phyloP scores from a whole-genome alignment of 30 jellyfish, hydroid and myxozoan genomes.

The Phacellophora camtschatica region DNA sequence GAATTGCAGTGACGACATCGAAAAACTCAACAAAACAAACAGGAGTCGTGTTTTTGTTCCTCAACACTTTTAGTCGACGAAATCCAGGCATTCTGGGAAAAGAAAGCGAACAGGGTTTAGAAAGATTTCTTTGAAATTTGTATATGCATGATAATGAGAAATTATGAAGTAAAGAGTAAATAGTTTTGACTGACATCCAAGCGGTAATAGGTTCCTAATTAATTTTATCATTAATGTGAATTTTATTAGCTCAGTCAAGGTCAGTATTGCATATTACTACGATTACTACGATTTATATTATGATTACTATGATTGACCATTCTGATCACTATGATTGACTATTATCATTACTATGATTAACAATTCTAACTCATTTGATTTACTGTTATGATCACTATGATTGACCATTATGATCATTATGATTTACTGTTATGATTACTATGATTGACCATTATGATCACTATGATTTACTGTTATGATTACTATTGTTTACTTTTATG shows the following conservation, averaged over 20 bases:
- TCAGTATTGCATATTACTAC: no score
- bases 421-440: background rate
- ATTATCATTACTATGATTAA: background rate
- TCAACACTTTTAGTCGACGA: constrained; percentile 77
- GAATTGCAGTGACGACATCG: constrained; percentile 81
- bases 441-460: background rate
- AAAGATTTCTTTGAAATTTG: no score
- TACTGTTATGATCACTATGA: background rate
- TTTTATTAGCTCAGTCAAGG: no score
- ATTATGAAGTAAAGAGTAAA: no score
- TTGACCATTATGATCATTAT: background rate
- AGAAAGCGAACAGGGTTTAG: background rate
- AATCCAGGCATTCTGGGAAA: constrained; percentile 77
- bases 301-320: background rate
- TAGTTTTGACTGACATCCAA: no score
- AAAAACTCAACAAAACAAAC: constrained; percentile 77
- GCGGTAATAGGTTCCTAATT: no score
- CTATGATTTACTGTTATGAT: background rate
- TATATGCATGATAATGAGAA: no score
- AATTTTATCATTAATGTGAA: no score
- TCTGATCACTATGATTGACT: background rate
- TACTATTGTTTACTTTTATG: background rate
- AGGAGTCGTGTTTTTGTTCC: constrained; percentile 91
- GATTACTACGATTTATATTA: no score
- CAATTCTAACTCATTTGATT: background rate